Evolutionary conservation across 2,797 vertebrate species (phyloP).

Genomic region (Pangasius mekongensis): DNA sequence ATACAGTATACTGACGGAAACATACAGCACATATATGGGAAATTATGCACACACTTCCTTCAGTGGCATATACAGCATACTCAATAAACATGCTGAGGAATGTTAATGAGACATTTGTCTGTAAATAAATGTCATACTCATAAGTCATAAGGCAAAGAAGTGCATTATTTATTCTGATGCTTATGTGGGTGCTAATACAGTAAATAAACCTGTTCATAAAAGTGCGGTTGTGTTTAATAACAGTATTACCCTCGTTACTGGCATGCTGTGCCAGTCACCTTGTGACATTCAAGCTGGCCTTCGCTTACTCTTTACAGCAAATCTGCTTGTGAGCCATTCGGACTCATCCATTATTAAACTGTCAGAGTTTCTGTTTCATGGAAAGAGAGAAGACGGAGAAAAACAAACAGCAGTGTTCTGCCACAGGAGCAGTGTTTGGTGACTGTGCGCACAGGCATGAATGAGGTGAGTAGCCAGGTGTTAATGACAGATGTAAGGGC

Average conservation of each 20-base stretch:
- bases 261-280: conserved; percentile 54
- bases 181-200: conserved; percentile 34
- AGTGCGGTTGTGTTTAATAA: conserved; percentile 22
- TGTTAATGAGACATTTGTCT: conserved; percentile 13
- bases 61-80: not conserved
- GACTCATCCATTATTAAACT: conserved; percentile 80
- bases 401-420: conserved; percentile 40
- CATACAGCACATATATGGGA: not conserved
- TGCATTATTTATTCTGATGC: conserved; percentile 46
- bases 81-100: conserved; percentile 4
- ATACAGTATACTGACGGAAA: not conserved
- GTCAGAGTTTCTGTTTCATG: conserved; percentile 77
- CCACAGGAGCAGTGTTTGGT: conserved; percentile 56
- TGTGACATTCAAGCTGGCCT: conserved; percentile 66
- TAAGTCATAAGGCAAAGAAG: not conserved
- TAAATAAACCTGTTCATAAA: conserved; percentile 42
- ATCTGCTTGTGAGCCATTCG: conserved; percentile 80
- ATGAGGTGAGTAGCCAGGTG: conserved; percentile 69
- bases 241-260: conserved; percentile 42
- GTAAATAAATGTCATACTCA: not conserved
- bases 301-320: conserved; percentile 74
- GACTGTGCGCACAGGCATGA: conserved; percentile 55
- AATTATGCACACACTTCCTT: not conserved
- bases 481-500: conserved; percentile 17
- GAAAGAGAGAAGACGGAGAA: conserved; percentile 43